phyloP scores from a whole-genome alignment of 2,113 vertebrate species.

The Candoia aspera region DNA sequence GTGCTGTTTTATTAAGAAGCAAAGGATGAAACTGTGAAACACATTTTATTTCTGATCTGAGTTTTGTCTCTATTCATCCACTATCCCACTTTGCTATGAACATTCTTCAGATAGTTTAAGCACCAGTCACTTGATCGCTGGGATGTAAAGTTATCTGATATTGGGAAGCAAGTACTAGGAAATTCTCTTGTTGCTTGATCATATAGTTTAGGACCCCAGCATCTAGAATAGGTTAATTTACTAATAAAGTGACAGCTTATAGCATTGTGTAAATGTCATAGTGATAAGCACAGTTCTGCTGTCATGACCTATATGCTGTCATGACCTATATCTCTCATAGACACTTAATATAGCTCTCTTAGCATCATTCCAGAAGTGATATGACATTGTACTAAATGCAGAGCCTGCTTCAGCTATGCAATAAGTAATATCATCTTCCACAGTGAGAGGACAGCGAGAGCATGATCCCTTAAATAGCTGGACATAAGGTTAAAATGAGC shows the following conservation, averaged over 20 bases:
- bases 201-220: not conserved
- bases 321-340: constrained; percentile 5
- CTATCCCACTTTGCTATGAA: not conserved
- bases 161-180: not conserved
- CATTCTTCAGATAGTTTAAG: not conserved
- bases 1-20: not conserved
- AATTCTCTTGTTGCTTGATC: not conserved
- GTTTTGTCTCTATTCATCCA: not conserved
- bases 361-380: constrained; percentile 21
- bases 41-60: not conserved
- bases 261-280: constrained; percentile 10
- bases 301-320: not conserved
- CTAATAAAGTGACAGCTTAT: not conserved
- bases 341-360: not conserved
- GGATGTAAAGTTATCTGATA: not conserved
- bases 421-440: not conserved
- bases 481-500: not conserved
- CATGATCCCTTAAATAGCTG: constrained; percentile 19
- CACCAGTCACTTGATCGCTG: constrained; percentile 8
- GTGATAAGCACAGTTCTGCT: not conserved
- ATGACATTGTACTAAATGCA: constrained; percentile 8
- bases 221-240: not conserved
- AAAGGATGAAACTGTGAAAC: not conserved
- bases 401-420: constrained; percentile 6
- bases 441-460: not conserved